Conservation (phyloP, 2,888 invertebrate species). For the Tetragonisca angustula region DNA sequence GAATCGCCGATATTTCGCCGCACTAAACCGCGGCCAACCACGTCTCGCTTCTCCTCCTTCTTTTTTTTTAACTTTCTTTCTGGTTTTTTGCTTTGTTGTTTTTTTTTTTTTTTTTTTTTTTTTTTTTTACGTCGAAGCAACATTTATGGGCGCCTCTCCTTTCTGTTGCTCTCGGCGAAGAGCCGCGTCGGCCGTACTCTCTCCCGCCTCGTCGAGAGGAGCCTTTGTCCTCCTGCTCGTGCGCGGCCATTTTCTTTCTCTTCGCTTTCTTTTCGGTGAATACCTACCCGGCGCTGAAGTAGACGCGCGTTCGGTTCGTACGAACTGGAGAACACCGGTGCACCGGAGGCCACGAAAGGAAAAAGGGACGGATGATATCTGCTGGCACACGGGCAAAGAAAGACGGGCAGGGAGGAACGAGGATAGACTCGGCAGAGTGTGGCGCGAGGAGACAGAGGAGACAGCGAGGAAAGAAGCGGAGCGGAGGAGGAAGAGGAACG, state of each 20-base stretch:
- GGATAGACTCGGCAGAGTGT: too few species aligned
- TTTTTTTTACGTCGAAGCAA: slow-evolving; percentile 55
- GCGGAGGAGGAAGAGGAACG: slow-evolving; percentile 40
- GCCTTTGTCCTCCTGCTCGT: slow-evolving; percentile 57
- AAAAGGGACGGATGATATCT: neutral
- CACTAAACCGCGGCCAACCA: slow-evolving; percentile 47
- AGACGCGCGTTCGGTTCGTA: slow-evolving; percentile 37
- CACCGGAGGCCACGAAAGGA: slow-evolving; percentile 23
- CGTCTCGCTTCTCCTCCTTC: neutral
- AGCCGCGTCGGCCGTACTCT: slow-evolving; percentile 23
- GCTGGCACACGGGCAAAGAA: neutral
- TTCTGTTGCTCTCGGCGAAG: slow-evolving; percentile 49
- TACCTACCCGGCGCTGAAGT: slow-evolving; percentile 41
- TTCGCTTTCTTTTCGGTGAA: slow-evolving; percentile 57
- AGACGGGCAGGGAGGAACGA: slow-evolving; percentile 15
- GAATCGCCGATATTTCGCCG: slow-evolving; percentile 59
- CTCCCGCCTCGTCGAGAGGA: slow-evolving; percentile 20
- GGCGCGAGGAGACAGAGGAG: neutral
- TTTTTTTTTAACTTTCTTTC: too few species aligned
- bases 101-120: slow-evolving; percentile 31
- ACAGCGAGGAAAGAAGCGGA: slow-evolving; percentile 1
- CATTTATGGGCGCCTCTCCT: slow-evolving; percentile 57
- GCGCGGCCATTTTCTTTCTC: slow-evolving; percentile 60
- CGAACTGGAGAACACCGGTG: slow-evolving; percentile 39
- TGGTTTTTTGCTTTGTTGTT: slow-evolving; percentile 7